These are phyloP conservation scores for Pelmatolapia mariae DNA, from an alignment of 2,113 vertebrate species.

Conservation along the genomic window DNA sequence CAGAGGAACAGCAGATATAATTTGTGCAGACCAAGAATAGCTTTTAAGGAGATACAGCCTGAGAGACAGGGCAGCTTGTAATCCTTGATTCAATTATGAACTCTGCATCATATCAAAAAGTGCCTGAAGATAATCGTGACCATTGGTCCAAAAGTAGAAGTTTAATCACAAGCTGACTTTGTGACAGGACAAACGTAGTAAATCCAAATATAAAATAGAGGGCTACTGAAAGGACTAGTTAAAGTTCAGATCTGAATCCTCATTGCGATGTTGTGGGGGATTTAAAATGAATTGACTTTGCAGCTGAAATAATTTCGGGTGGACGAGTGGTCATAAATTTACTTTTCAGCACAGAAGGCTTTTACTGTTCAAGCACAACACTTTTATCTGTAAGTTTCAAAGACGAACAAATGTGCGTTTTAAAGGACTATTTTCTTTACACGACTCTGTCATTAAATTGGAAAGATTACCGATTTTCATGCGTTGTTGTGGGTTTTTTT, in stretches of 20 bases:
- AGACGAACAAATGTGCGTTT: background rate
- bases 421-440: background rate
- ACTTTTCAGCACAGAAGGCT: background rate
- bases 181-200: background rate
- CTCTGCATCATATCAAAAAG: background rate
- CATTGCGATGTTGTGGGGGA: background rate
- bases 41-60: background rate
- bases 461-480: background rate
- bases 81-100: background rate
- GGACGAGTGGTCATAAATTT: background rate
- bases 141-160: background rate
- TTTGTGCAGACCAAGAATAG: background rate
- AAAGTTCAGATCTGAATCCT: background rate
- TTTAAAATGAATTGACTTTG: background rate
- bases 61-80: background rate
- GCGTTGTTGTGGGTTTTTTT: fast-evolving
- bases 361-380: background rate
- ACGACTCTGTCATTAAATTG: background rate
- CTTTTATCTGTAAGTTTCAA: background rate
- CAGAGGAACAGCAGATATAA: background rate
- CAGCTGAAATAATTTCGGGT: background rate
- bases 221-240: background rate
- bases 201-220: background rate
- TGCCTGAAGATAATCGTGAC: background rate
- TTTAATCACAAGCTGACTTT: background rate